Conservation (phyloP, 2,113 vertebrate genomes). For the Coptodon bakossiorum region DNA sequence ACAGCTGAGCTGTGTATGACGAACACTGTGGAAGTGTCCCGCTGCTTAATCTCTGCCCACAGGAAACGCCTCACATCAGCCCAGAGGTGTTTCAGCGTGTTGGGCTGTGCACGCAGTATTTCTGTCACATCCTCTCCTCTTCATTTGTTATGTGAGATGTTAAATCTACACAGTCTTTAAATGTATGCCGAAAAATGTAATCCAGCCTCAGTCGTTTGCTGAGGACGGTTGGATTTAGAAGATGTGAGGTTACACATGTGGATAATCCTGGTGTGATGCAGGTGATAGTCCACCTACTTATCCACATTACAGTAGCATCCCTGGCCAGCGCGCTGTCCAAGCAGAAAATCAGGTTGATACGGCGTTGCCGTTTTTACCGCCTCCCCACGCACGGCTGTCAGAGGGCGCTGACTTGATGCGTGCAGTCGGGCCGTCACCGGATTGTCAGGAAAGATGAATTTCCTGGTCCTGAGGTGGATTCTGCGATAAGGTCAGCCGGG, state of each 20-base stretch:
- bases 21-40: background rate
- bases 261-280: background rate
- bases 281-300: background rate
- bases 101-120: background rate
- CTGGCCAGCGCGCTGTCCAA: background rate
- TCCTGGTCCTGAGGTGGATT: slow-evolving; percentile 1
- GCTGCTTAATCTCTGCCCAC: background rate
- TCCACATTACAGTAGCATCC: background rate
- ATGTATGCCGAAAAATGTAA: background rate
- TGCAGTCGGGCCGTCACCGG: background rate
- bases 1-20: background rate
- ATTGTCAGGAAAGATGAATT: slow-evolving; percentile 47
- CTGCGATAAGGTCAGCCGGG: slow-evolving; percentile 4
- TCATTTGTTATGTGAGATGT: background rate
- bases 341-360: background rate
- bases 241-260: background rate
- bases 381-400: background rate
- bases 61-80: background rate
- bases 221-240: background rate
- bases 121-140: background rate
- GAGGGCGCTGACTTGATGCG: background rate
- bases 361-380: background rate
- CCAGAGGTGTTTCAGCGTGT: background rate
- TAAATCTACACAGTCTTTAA: background rate
- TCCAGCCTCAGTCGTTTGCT: rapidly evolving